Evolutionary conservation across 1,140 invertebrate genomes (phyloP).

Genomic region (Zaprionus vittiger): DNA sequence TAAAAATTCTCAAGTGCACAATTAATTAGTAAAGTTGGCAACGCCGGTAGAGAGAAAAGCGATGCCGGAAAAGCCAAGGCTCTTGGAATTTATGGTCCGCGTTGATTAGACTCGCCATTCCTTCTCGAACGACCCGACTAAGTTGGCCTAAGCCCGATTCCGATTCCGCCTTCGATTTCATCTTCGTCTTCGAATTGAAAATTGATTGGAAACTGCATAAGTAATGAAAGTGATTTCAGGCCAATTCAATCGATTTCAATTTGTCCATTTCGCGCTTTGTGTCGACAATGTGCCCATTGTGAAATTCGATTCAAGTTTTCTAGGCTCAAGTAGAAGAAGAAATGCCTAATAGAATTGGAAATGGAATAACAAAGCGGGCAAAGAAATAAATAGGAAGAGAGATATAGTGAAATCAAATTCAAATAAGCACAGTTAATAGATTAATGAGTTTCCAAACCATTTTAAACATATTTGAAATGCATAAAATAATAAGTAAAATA

Average conservation of each 20-base stretch:
- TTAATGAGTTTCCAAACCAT: not conserved
- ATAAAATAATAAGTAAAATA: not conserved
- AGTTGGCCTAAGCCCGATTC: slow-evolving; percentile 66
- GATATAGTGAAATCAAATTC: not conserved
- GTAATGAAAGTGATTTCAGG: slow-evolving; percentile 53
- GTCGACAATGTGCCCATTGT: slow-evolving; percentile 16
- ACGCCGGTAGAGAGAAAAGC: not conserved
- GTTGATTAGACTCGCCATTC: slow-evolving; percentile 52
- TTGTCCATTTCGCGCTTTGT: slow-evolving; percentile 13
- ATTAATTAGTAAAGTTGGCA: slow-evolving; percentile 80
- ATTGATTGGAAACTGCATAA: slow-evolving; percentile 78
- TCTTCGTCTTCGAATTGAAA: slow-evolving; percentile 60
- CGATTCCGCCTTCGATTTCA: slow-evolving; percentile 16
- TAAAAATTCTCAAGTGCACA: slow-evolving; percentile 81
- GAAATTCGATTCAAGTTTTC: not conserved
- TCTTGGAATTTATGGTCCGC: slow-evolving; percentile 62
- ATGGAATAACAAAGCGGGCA: not conserved
- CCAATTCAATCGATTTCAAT: slow-evolving; percentile 47
- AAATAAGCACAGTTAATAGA: not conserved
- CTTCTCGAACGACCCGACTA: slow-evolving; percentile 18
- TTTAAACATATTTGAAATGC: not conserved
- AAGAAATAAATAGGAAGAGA: not conserved
- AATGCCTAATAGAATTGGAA: not conserved
- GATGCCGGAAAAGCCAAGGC: slow-evolving; percentile 28
- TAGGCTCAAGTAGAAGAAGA: not conserved